Evolutionary conservation across 2,888 invertebrate genomes (phyloP), one percentile per base, ranked within the genome.

Genomic region (Melanotus villosus): DNA sequence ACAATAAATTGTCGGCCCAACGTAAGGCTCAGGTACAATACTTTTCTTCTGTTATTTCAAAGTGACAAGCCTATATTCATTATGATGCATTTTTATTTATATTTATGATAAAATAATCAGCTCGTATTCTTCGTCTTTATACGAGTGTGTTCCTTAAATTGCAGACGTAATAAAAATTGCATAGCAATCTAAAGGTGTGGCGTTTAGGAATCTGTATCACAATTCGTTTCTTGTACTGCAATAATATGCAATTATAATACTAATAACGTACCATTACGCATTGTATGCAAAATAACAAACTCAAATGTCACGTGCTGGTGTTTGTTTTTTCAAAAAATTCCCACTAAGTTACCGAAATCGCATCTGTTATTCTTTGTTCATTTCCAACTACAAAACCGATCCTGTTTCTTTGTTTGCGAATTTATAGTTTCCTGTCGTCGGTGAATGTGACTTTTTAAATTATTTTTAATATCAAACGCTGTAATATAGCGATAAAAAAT

Each of bases 251-350:
- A 52, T 52, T 32, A 19, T 18, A 32, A 34, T 26, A 14, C 18
- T 32, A 52, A 52, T 52, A 34, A 32, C 52, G 32, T 52, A n/a
- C 18, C 32, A 52, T 52, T 52, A 52, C 52, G 52, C 18, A 52
- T 52, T 52, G 52, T 52, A 52, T 52, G 32, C 52, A 52, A 32
- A 52, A 32, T 32, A 5, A 18, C 30, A 10, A 30, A 16, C 3
- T 32, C 32, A 52, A 14, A 52, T 32, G 32, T 5, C 26, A 26
- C 7, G 26, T n/a, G n/a, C n/a, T n/a, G n/a, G n/a, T n/a, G n/a
- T n/a, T n/a, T n/a, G 26, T 5, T 26, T 26, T 26, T 26, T 26
- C 26, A 26, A 26, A n/a, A n/a, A n/a, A 7, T 26, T 26, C 26
- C 26, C 26, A 26, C 26, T 26, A 26, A 26, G 7, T 7, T 7